These are phyloP conservation scores for Andricus curvator DNA, from an alignment of 2,888 invertebrate species.

Conservation along the genomic window DNA sequence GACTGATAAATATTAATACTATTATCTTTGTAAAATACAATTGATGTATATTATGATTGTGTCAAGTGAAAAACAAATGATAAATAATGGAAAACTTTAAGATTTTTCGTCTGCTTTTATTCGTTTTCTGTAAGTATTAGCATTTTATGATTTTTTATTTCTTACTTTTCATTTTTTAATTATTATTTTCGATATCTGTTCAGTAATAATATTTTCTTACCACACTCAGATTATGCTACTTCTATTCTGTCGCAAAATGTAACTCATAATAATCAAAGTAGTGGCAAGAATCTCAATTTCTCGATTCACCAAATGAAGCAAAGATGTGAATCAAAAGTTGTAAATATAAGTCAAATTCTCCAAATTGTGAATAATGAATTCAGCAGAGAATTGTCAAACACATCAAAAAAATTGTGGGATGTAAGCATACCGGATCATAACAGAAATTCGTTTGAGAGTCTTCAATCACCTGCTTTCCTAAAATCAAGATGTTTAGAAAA, in stretches of 20 bases:
- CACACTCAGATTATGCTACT: background rate
- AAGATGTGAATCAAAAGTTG: background rate
- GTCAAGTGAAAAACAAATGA: background rate
- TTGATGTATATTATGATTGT: background rate
- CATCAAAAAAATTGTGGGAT: slow-evolving; percentile 10
- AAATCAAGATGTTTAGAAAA: slow-evolving; percentile 8
- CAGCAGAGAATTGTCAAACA: background rate
- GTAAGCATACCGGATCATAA: background rate
- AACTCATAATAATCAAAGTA: background rate
- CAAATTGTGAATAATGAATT: slow-evolving; percentile 2
- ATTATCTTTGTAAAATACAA: background rate
- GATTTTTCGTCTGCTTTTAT: background rate
- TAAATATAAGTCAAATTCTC: background rate
- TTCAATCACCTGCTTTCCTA: background rate
- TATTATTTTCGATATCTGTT: background rate
- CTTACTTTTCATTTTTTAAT: background rate
- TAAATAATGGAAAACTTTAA: background rate
- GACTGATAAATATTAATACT: background rate
- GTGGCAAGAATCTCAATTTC: background rate
- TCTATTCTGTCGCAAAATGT: background rate
- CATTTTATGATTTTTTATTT: background rate
- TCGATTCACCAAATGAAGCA: background rate
- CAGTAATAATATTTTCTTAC: background rate
- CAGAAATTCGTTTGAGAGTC: background rate
- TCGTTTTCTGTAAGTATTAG: background rate